Base-by-base conservation (phyloP, 2,888 invertebrate species). In the Eupithecia abbreviata region DNA sequence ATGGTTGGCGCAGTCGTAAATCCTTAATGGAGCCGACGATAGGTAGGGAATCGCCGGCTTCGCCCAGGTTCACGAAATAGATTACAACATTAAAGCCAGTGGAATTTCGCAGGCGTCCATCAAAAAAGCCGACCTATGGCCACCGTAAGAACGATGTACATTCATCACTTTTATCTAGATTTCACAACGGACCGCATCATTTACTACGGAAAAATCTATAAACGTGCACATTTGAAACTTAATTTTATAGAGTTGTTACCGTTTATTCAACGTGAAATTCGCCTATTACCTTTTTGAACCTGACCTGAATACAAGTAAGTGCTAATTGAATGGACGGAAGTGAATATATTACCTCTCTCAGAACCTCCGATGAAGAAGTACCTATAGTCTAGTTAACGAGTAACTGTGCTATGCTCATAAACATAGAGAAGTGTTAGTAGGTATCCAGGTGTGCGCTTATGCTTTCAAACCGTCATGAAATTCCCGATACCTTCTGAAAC, bases 81-180 rank as follows among this genome's bases (percentile, higher is more conserved):
- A 86, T 86, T 81, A 83, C 83, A 81, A 83, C 84, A 87, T 86
- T 87, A 85, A 86, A 85, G 83, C 82, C 79, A 80, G 82, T 74
- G 74, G 66, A 85, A 85, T 86, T 88, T 86, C 80, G 82, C 83
- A 82, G 81, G 82, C 86, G 88, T 90, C 88, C 87, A 85, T 89
- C 87, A 89, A 88, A 90, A 87, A 82, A 83, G 83, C 82, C 84
- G 87, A 88, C 84, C 86, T 87, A 88, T 89, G 87, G 88, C 80
- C 83, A 88, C 85, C 85, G 85, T 86, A 87, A 88, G 89, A 85
- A 87, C 85, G 84, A 86, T 86, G 85, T 85, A 86, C 91, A 91
- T 91, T 91, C 89, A 91, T 91, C 91, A 91, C 87, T 85, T 89
- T 90, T 91, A 91, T 91, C 91, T 90, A 90, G 91, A 91, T 91